Base-by-base conservation (phyloP, 2,888 invertebrate genomes). In the Dryomyza anilis region DNA sequence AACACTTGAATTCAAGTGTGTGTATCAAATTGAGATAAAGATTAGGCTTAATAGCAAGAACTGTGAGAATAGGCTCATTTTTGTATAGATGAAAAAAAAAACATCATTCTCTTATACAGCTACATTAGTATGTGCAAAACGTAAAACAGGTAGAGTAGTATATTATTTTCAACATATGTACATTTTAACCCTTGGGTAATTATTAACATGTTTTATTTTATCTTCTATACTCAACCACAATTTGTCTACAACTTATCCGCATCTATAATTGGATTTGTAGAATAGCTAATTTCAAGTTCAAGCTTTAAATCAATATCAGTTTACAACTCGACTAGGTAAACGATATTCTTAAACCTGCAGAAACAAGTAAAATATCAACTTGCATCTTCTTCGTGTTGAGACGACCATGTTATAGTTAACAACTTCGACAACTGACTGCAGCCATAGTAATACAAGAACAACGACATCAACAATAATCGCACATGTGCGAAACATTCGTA, bases 381-480 rank as follows among this genome's bases (percentile, higher is more conserved):
- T 21, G 23, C 50, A 3, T 50, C 25, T 50, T 8, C 27, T 50
- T 50, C 50, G 8, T 25, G 14, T 39, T 39, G 7, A n/a, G 14
- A n/a, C 25, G 12, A n/a, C 25, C 7, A 50, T 27, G 50, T n/a
- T 25, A 50, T 21, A 25, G n/a, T 25, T 50, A n/a, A n/a, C n/a
- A n/a, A 21, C 25, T 53, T 55, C 56, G 55, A 64, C 63, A 60
- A 39, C 56, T 30, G 60, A 62, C 69, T 65, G 76, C 78, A 77
- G 76, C 76, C 76, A 72, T 78, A 77, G 71, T 69, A 74, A 75
- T 76, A 70, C 72, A 74, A 70, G 23, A 45, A 30, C 16, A 19
- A 10, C 16, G 10, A 53, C 23, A 39, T 14, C n/a, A 36, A 23
- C 48, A 50, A 50, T 50, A 25, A 14, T 21, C 19, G n/a, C 14